Evolutionary conservation across 2,888 invertebrate species (phyloP), one percentile per base, ranked within the genome.

Genomic region (Rapana venosa): DNA sequence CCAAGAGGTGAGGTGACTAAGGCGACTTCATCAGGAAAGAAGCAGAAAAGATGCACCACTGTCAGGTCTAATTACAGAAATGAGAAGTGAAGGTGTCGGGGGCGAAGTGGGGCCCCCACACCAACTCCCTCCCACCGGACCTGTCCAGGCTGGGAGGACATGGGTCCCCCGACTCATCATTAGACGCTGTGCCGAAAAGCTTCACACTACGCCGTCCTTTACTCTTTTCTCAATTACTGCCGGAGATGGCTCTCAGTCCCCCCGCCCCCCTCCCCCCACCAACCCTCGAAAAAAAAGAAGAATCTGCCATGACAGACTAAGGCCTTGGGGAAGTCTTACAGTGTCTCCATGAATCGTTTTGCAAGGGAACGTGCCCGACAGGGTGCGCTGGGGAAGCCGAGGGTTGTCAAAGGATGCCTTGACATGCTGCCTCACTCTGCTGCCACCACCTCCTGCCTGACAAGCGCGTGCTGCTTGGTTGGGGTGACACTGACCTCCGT

Each of bases 11-110:
- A 77, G 74, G 66, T 87, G 87, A 87, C 77, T 79, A 77, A 87
- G 87, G 66, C 77, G 56, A 77, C 87, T 74, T 56, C 87, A 87
- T 79, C 79, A 58, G 30, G 32, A 77, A 74, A 79, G 77, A 87
- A 87, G 66, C 74, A 87, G 66, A 87, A 87, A 87, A 87, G 87
- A 87, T 87, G 74, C 87, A 79, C 77, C 77, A 87, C 77, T 87
- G 87, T 36, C 87, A 87, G 79, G 87, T 56, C 77, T 77, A 87
- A 87, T 87, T 87, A 87, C 66, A 77, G 77, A 66, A 87, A 87
- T 87, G 87, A 87, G 70, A 47, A 87, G 56, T 77, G 87, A 74
- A 87, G 87, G 87, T 87, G 87, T 79, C 87, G 58, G 70, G 77
- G 87, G 87, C 30, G 87, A 87, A 87, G 70, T 30, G 74, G 26